These are phyloP conservation scores for Electrona antarctica DNA, from an alignment of 2,113 vertebrate species.

Conservation along the genomic window DNA sequence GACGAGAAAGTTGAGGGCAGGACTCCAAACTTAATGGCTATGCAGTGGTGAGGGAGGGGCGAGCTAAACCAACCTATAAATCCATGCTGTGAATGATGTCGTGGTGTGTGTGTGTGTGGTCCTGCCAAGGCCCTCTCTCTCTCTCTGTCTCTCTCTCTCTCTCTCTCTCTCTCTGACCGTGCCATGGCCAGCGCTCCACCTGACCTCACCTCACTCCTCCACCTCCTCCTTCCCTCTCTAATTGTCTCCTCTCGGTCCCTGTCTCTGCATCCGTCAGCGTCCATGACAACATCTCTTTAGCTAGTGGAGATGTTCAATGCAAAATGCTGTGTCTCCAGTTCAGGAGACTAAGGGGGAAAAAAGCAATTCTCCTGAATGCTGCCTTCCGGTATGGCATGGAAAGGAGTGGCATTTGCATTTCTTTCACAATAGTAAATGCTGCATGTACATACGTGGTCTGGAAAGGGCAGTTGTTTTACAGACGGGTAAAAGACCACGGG, in stretches of 20 bases:
- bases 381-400: too few relatives aligned
- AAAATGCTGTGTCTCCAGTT: too few relatives aligned
- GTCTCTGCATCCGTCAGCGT: slow-evolving; percentile 1
- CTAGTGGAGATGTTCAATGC: too few relatives aligned
- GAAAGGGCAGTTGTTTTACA: too few relatives aligned
- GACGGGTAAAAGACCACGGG: too few relatives aligned
- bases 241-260: neutral
- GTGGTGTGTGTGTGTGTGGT: neutral
- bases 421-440: too few relatives aligned
- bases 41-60: neutral
- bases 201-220: neutral
- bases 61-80: slow-evolving; percentile 2
- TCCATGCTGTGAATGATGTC: slow-evolving; percentile 1
- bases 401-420: too few relatives aligned
- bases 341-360: too few relatives aligned
- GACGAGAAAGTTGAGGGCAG: too few relatives aligned
- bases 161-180: neutral
- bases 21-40: slow-evolving; percentile 5
- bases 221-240: neutral
- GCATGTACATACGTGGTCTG: too few relatives aligned
- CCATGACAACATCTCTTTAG: neutral
- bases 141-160: neutral
- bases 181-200: neutral
- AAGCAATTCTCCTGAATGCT: too few relatives aligned
- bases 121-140: slow-evolving; percentile 3